Evolutionary conservation across 2,113 vertebrate species (phyloP), one percentile per base, ranked within the genome.

Genomic region (Spheniscus mendiculus): DNA sequence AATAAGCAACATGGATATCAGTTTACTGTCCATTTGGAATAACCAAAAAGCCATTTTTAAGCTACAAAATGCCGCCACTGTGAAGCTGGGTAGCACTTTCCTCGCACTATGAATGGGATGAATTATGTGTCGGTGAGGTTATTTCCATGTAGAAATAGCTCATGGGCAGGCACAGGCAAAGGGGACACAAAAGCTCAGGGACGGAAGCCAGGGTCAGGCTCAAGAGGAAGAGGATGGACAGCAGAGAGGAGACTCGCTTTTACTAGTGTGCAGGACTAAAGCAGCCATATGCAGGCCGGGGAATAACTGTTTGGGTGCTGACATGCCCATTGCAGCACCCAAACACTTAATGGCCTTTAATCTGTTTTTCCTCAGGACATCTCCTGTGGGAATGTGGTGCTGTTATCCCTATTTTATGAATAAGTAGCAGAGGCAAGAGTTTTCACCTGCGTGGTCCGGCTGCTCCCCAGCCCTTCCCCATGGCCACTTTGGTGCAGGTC

Each of bases 361-460:
- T 56, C 17, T 52, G 0, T 9, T 76, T 70, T 83, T n/a, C 30
- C 23, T 56, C 49, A 56, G 36, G 53, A 65, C 7, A 27, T 44
- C 20, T 79, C 38, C 78, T 36, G 26, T n/a, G 47, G 80, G 62
- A 72, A 9, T 2, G 0, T 6, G 5, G 34, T 15, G 21, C 70
- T 79, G 6, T 55, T 83, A 11, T 30, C 52, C 14, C 40, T 42
- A 52, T 52, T 74, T 90, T 61, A n/a, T 2, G 2, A 34, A 66
- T 12, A 12, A 84, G n/a, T 21, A 70, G 34, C 3, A 11, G 65
- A 87, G 22, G 17, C 29, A 44, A 58, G 50, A 66, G 18, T 5
- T 49, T 70, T 50, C 42, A 58, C 26, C 55, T 65, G 36, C 1
- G 3, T 0, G 1, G 10, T 71, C 16, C 1, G 1, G 34, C 20